phyloP scores from a whole-genome alignment of 2,797 vertebrate species.

The Podarcis siculus region DNA sequence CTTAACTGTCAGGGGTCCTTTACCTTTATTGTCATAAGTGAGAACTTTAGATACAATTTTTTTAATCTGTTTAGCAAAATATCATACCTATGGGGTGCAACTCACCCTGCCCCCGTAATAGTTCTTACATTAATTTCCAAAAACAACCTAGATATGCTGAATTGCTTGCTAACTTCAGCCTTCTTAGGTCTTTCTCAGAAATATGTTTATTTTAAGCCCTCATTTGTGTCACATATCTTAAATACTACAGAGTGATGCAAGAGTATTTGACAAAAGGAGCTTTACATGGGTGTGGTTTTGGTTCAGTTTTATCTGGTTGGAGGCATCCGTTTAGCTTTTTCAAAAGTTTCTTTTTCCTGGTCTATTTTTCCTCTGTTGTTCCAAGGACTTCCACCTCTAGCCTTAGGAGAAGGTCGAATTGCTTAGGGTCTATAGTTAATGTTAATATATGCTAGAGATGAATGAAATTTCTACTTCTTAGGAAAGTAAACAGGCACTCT shows the following conservation, averaged over 20 bases:
- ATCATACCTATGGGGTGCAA: no score
- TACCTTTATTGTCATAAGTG: no score
- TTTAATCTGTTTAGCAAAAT: neutral
- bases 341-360: neutral
- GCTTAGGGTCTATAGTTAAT: slow-evolving; percentile 31
- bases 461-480: neutral
- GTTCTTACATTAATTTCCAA: neutral
- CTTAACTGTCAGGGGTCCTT: no score
- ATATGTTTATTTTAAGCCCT: neutral
- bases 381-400: neutral
- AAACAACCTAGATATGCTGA: neutral
- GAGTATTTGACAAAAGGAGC: neutral
- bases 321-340: neutral
- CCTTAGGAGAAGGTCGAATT: slow-evolving; percentile 21
- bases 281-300: neutral
- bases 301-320: neutral
- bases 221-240: neutral
- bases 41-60: neutral
- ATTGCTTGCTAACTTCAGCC: neutral
- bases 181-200: neutral
- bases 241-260: neutral
- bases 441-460: neutral
- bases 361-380: neutral
- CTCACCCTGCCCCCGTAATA: no score
- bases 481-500: neutral